phyloP scores from a whole-genome alignment of 2,797 vertebrate species.

The Coilia nasus region DNA sequence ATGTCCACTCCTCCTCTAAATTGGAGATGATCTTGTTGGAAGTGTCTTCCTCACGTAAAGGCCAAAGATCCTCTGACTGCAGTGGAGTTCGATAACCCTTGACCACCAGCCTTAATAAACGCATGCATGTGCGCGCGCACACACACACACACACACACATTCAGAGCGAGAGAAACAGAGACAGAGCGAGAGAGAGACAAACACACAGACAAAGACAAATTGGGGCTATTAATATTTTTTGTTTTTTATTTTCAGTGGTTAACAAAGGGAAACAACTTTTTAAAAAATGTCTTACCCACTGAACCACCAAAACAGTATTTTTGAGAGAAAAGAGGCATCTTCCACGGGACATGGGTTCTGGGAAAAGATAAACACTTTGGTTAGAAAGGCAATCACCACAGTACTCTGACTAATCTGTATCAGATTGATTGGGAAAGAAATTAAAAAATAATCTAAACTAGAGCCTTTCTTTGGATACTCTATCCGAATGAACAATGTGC shows the following conservation, averaged over 20 bases:
- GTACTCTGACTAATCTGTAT: too few relatives aligned
- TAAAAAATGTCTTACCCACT: conserved; percentile 83
- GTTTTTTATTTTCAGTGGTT: background rate
- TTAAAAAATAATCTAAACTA: too few relatives aligned
- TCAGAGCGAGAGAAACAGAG: conserved; percentile 43
- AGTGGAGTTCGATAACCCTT: conserved; percentile 83
- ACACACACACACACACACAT: conserved; percentile 48
- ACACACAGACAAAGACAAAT: conserved; percentile 35
- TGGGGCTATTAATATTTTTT: background rate
- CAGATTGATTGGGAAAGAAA: too few relatives aligned
- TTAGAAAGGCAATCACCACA: background rate
- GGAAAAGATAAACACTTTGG: conserved; percentile 46
- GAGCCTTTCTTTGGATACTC: too few relatives aligned
- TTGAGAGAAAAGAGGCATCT: conserved; percentile 89
- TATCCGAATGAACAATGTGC: too few relatives aligned
- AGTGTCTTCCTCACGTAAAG: conserved; percentile 81
- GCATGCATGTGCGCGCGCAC: conserved; percentile 29
- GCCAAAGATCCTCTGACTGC: conserved; percentile 84
- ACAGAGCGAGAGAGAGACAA: background rate
- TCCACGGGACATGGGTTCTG: conserved; percentile 92
- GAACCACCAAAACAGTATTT: conserved; percentile 96
- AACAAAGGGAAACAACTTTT: background rate
- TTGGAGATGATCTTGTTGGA: conserved; percentile 84
- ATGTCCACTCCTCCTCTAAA: conserved; percentile 83
- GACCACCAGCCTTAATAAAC: conserved; percentile 79